Evolutionary conservation across 35 echinoderm and acorn worm species (phyloP).

Genomic region (Heliocidaris tuberculata): DNA sequence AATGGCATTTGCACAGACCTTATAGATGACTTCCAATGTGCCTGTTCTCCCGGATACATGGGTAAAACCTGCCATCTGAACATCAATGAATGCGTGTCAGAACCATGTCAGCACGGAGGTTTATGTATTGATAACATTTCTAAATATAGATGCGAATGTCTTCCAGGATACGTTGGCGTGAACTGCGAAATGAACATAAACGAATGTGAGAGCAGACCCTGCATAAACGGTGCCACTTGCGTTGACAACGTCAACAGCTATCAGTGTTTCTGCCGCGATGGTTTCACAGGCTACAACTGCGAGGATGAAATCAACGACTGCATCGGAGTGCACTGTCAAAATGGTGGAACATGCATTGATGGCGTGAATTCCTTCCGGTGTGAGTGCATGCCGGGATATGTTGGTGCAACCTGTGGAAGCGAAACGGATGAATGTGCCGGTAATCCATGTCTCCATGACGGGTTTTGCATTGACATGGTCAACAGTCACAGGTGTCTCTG

Average conservation of each 20-base stretch:
- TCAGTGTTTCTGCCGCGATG: conserved; percentile 61
- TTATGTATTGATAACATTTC: conserved; percentile 64
- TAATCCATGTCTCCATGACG: conserved; percentile 53
- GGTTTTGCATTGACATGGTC: conserved; percentile 60
- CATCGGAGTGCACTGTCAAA: conserved; percentile 43
- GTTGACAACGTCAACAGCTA: conserved; percentile 58
- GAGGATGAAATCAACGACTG: conserved; percentile 70
- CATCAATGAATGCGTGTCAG: conserved; percentile 71
- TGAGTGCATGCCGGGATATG: conserved; percentile 58
- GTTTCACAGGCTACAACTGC: conserved; percentile 69
- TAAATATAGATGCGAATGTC: conserved; percentile 64
- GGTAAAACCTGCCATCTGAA: conserved; percentile 79
- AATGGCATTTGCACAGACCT: conserved; percentile 70
- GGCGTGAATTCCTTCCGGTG: conserved; percentile 58
- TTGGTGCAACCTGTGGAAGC: conserved; percentile 62
- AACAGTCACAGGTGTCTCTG: conserved; percentile 55
- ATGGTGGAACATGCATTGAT: conserved; percentile 68
- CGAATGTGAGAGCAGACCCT: conserved; percentile 67
- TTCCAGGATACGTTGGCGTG: conserved; percentile 58
- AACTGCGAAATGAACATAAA: conserved; percentile 70
- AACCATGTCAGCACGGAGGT: conserved; percentile 71
- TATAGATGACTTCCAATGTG: conserved; percentile 65
- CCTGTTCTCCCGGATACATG: conserved; percentile 62
- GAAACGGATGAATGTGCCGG: conserved; percentile 71
- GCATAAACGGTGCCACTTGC: conserved; percentile 67